Conservation (phyloP, 1,140 invertebrate species). For the Drosophila nebulosa region DNA sequence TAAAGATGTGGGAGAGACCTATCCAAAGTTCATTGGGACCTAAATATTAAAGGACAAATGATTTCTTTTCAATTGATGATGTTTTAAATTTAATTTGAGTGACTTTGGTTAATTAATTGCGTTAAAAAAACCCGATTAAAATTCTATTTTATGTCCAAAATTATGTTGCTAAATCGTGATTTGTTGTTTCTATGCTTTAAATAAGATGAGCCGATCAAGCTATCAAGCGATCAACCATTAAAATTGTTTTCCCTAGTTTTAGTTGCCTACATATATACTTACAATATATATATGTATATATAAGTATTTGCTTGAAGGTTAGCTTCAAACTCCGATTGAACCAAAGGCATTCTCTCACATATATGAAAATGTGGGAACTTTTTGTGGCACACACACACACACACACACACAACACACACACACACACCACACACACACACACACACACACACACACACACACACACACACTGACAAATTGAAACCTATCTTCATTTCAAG, state of each 20-base stretch:
- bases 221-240: background rate
- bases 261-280: background rate
- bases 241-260: background rate
- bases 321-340: slow-evolving; percentile 44
- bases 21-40: too few relatives aligned
- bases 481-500: slow-evolving; percentile 75
- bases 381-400: slow-evolving; percentile 21
- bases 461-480: slow-evolving; percentile 57
- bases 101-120: too few relatives aligned
- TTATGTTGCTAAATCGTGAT: background rate
- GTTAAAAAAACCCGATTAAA: too few relatives aligned
- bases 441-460: slow-evolving; percentile 25
- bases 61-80: too few relatives aligned
- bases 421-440: slow-evolving; percentile 29
- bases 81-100: too few relatives aligned
- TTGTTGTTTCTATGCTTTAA: background rate
- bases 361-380: slow-evolving; percentile 51
- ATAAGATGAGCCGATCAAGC: background rate
- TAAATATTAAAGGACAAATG: too few relatives aligned
- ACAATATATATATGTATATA: background rate
- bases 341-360: slow-evolving; percentile 68
- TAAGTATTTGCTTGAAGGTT: slow-evolving; percentile 46
- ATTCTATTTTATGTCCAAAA: background rate
- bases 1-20: too few relatives aligned
- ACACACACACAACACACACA: slow-evolving; percentile 19